Conservation (phyloP, 1,140 invertebrate genomes). For the Drosophila gunungcola region DNA sequence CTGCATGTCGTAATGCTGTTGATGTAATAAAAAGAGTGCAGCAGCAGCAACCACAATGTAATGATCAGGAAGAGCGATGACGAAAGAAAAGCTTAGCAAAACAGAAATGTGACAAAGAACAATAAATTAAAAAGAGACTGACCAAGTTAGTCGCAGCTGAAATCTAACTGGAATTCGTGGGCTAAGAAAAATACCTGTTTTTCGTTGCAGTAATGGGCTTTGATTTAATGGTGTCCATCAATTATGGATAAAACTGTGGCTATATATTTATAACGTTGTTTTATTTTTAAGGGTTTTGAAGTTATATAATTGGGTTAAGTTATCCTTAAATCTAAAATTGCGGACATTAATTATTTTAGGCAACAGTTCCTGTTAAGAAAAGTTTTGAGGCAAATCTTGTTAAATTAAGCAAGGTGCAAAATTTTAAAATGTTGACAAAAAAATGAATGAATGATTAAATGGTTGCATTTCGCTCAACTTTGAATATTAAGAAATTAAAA, state of each 20-base stretch:
- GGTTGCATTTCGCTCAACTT: too few species aligned
- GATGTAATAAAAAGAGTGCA: conserved; percentile 71
- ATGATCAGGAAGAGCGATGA: conserved; percentile 61
- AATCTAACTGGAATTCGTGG: conserved; percentile 3
- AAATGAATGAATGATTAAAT: too few species aligned
- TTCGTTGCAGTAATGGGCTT: conserved; percentile 2
- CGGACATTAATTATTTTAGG: not conserved
- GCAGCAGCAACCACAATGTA: conserved; percentile 49
- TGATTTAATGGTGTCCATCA: conserved; percentile 20
- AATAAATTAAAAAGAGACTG: conserved; percentile 28
- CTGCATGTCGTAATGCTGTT: conserved; percentile 71
- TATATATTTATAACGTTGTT: not conserved
- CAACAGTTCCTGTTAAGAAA: not conserved
- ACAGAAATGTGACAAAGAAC: conserved; percentile 50
- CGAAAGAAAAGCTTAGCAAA: conserved; percentile 61
- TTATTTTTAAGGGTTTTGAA: not conserved
- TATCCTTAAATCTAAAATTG: too few species aligned
- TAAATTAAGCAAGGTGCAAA: too few species aligned
- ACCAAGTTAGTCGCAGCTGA: conserved; percentile 7
- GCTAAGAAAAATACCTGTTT: conserved; percentile 19
- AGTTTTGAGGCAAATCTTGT: too few species aligned
- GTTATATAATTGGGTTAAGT: not conserved
- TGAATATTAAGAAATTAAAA: too few species aligned
- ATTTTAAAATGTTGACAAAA: too few species aligned
- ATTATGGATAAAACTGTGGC: conserved; percentile 3